phyloP scores from a whole-genome alignment of 2,888 invertebrate species.

The Tanytarsus gracilentus region DNA sequence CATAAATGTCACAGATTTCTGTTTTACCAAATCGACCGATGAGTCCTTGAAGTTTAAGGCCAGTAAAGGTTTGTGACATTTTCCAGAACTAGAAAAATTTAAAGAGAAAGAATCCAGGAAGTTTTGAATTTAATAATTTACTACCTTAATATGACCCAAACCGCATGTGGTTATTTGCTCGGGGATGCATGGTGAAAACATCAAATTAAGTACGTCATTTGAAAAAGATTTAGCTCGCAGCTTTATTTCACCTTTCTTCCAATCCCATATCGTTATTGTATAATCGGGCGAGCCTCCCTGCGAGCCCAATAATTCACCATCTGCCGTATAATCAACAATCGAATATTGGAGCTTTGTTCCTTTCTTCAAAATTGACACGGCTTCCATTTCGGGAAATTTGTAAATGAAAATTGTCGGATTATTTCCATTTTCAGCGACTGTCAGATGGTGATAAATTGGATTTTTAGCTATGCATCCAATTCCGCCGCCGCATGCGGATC shows the following conservation, averaged over 20 bases:
- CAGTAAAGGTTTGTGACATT: constrained; percentile 84
- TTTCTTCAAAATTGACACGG: constrained; percentile 61
- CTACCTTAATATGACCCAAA: constrained; percentile 15
- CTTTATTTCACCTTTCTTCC: constrained; percentile 65
- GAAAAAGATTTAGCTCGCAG: constrained; percentile 74
- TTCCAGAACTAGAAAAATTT: constrained; percentile 84
- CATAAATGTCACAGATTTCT: constrained; percentile 80
- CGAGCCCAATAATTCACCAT: constrained; percentile 64
- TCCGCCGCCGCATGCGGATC: constrained; percentile 68
- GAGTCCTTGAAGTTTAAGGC: constrained; percentile 77
- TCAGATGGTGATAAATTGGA: constrained; percentile 54
- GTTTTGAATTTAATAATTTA: constrained; percentile 1
- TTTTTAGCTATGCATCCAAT: constrained; percentile 72
- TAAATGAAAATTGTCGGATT: constrained; percentile 70
- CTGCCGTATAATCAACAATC: constrained; percentile 66
- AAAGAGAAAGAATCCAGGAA: constrained; percentile 48
- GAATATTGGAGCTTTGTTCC: constrained; percentile 69
- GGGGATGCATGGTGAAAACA: constrained; percentile 72
- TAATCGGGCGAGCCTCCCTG: constrained; percentile 76
- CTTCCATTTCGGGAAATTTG: constrained; percentile 70
- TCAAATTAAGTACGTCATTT: constrained; percentile 67
- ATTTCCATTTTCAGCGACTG: constrained; percentile 72
- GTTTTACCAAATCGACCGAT: constrained; percentile 88
- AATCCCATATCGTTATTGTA: constrained; percentile 81
- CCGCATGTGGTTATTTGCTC: constrained; percentile 74